phyloP scores from a whole-genome alignment of 2,888 invertebrate genomes.

The Acanthosepion lycidas region DNA sequence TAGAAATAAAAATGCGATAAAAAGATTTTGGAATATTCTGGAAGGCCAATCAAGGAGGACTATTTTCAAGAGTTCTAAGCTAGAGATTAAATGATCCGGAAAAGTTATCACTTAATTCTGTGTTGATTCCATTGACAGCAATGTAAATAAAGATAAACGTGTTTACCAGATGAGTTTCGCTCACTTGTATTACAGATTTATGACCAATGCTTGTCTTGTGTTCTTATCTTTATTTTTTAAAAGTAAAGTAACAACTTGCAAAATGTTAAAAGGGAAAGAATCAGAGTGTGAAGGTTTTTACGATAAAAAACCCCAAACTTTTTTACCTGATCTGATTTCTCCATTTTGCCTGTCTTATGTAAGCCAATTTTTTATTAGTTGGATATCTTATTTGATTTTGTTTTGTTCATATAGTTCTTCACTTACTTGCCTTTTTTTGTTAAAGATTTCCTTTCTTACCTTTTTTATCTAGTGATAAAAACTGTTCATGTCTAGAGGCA shows the following conservation, averaged over 20 bases:
- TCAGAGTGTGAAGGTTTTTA: neutral
- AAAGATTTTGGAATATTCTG: too few species aligned
- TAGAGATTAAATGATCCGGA: too few species aligned
- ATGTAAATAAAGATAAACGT: neutral
- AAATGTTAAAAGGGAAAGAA: neutral
- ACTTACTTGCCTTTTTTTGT: neutral
- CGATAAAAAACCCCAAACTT: neutral
- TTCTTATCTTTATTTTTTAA: neutral
- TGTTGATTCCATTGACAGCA: too few species aligned
- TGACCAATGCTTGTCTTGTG: neutral
- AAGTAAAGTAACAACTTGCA: neutral
- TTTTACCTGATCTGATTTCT: neutral
- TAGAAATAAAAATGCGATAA: too few species aligned
- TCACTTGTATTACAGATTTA: neutral
- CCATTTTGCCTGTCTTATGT: neutral
- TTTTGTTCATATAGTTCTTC: neutral
- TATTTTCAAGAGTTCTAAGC: too few species aligned
- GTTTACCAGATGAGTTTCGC: neutral
- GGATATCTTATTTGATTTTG: neutral
- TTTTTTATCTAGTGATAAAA: neutral
- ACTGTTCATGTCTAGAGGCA: conserved; percentile 14
- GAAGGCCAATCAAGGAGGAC: too few species aligned
- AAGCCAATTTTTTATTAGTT: neutral
- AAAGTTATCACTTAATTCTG: too few species aligned
- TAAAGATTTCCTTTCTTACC: neutral